Evolutionary conservation across 2,113 vertebrate genomes (phyloP), one percentile per base, ranked within the genome.

Genomic region (Aleadryas rufinucha): DNA sequence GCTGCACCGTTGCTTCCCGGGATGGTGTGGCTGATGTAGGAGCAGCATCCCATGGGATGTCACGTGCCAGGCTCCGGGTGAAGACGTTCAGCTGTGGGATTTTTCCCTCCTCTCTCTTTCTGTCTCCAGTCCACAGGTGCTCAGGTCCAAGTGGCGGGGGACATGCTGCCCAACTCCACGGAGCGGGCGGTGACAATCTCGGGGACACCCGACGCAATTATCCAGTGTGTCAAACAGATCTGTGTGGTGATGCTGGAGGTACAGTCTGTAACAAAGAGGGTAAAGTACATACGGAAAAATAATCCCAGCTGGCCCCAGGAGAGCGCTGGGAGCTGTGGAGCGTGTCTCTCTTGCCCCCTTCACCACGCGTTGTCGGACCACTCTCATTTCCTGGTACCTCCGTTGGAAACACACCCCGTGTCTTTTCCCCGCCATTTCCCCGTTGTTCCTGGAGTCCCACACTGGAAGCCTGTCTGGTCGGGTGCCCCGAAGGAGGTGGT

Each of bases 161-260:
- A 99, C 98, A 99, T 99, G 99, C 98, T 99, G 97, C 99, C 99
- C 97, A 99, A 99, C 97, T 99, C 99, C 96, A 99, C 99, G 18
- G 99, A 99, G 97, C 98, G 99, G 92, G 99, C 99, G 2, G 99
- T 99, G 98, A 99, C 99, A 97, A 99, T 99, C 98, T 99, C 99
- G 64, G 99, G 99, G 94, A 99, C 99, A 64, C 99, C 99, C 47
- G 99, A 99, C 63, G 99, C 99, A 97, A 99, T 99, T 97, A 99
- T 99, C 98, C 99, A 99, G 97, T 99, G 99, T 97, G 99, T 99
- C 98, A 99, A 99, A 98, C 99, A 99, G 96, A 99, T 99, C 98
- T 99, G 99, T 98, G 99, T 99, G 98, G 99, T 99, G 97, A 99
- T 99, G 99, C 98, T 99, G 98, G 99, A 99, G 99, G 99, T 99